Percentiles rank a stretch among this genome's conserved stretches.
These are phyloP conservation scores for Ips nitidus DNA, from an alignment of 1,140 invertebrate species.

Conservation along the genomic window DNA sequence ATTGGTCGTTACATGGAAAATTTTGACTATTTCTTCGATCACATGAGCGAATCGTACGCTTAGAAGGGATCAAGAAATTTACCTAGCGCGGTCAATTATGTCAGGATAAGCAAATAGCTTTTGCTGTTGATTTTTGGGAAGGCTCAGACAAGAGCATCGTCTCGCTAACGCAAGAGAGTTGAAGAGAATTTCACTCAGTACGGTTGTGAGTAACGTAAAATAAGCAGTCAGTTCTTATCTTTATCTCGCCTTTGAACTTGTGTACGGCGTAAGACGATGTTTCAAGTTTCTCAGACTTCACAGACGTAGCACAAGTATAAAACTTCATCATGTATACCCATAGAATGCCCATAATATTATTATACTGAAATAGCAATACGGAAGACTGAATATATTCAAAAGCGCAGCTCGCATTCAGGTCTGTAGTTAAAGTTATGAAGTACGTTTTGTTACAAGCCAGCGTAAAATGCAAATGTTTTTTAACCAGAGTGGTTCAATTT, in stretches of 20 bases:
- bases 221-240: too few relatives aligned
- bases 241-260: too few relatives aligned
- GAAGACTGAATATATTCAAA: constrained; percentile 25
- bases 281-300: too few relatives aligned
- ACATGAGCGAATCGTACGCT: constrained; percentile 62
- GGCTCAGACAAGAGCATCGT: neutral
- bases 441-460: neutral
- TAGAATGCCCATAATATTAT: constrained; percentile 5
- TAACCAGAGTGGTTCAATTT: too few relatives aligned
- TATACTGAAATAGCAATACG: constrained; percentile 14
- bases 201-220: too few relatives aligned
- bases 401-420: constrained; percentile 4
- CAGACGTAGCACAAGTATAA: neutral
- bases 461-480: too few relatives aligned
- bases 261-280: too few relatives aligned
- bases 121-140: neutral
- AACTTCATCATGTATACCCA: constrained; percentile 29
- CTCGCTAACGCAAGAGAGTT: neutral
- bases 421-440: neutral
- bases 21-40: constrained; percentile 61
- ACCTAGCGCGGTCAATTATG: neutral
- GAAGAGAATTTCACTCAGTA: too few relatives aligned
- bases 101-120: neutral
- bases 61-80: constrained; percentile 36
- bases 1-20: constrained; percentile 53